Evolutionary conservation across 2,888 invertebrate genomes (phyloP).

Genomic region (Torymus aiolomorphi): DNA sequence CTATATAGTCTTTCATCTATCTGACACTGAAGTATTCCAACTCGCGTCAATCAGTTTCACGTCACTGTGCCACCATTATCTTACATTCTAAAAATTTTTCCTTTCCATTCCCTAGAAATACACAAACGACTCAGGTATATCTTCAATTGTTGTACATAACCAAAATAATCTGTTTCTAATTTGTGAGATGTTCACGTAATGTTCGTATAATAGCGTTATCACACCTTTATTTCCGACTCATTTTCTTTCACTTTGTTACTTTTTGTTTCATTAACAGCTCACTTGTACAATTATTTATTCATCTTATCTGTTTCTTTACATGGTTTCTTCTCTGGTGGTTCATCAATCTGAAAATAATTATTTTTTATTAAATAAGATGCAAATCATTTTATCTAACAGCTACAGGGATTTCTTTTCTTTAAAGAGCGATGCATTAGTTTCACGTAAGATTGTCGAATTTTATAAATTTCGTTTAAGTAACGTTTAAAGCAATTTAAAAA

Average conservation of each 20-base stretch:
- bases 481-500: too few relatives aligned
- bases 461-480: too few relatives aligned
- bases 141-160: slow-evolving; percentile 72
- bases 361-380: not conserved
- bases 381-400: too few relatives aligned
- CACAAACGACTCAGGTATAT: slow-evolving; percentile 73
- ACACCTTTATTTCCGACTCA: slow-evolving; percentile 57
- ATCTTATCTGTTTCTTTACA: slow-evolving; percentile 73
- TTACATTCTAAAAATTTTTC: slow-evolving; percentile 68
- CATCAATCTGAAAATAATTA: slow-evolving; percentile 69
- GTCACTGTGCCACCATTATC: slow-evolving; percentile 59
- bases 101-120: slow-evolving; percentile 66
- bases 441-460: too few relatives aligned
- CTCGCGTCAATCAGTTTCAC: slow-evolving; percentile 60
- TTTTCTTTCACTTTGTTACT: slow-evolving; percentile 49
- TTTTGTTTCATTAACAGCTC: slow-evolving; percentile 58
- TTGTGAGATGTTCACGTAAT: slow-evolving; percentile 70
- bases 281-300: slow-evolving; percentile 72
- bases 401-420: too few relatives aligned
- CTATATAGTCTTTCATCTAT: slow-evolving; percentile 35
- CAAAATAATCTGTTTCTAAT: slow-evolving; percentile 75
- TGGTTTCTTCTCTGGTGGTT: slow-evolving; percentile 74
- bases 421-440: too few relatives aligned
- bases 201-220: slow-evolving; percentile 63
- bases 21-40: slow-evolving; percentile 57